Evolutionary conservation across 2,113 vertebrate species (phyloP), one percentile per base, ranked within the genome.

Genomic region (Cyanoderma ruficeps): DNA sequence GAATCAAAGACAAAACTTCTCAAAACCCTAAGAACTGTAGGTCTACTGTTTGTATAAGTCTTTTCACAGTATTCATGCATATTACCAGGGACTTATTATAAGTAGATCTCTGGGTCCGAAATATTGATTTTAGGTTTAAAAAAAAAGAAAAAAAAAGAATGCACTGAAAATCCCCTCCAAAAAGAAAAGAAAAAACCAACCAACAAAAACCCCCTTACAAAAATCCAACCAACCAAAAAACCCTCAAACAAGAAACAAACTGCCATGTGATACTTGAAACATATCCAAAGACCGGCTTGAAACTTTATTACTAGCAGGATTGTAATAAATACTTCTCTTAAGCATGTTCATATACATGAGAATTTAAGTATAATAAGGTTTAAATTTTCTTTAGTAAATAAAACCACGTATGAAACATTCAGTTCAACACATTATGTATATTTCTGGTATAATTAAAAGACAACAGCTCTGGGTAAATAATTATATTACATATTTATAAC

Each of bases 401-500:
- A 97, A 96, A 83, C 47, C 81, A 93, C 90, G 53, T 77, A 90
- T 75, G 77, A 97, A 98, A 97, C 82, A 89, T 55, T 94, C 68
- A 82, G 50, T 93, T 96, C 35, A 95, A 95, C 61, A 88, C 67
- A 83, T 91, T 88, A 96, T 64, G 80, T 92, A 87, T 97, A 98
- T 96, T 98, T 95, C 84, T 93, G 85, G 83, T 94, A 96, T 94
- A 97, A 97, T 96, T 97, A 97, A 95, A 97, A 97, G 90, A 96
- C 86, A 96, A 78, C 92, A 94, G 68, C 72, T 97, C 90, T 93
- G 88, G 80, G 93, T 96, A 95, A 97, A 97, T 97, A 95, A 94
- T 97, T 97, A 97, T 96, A 95, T 96, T 96, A 96, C 96, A 97
- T 97, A 97, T 94, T 96, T 96, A 96, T 95, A 97, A 87, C 96